A percentile compares a stretch with the other conserved stretches of the same genome.
Evolutionary conservation across 1,140 invertebrate genomes (phyloP).

Genomic region (Yoshiicerus persimilis): DNA sequence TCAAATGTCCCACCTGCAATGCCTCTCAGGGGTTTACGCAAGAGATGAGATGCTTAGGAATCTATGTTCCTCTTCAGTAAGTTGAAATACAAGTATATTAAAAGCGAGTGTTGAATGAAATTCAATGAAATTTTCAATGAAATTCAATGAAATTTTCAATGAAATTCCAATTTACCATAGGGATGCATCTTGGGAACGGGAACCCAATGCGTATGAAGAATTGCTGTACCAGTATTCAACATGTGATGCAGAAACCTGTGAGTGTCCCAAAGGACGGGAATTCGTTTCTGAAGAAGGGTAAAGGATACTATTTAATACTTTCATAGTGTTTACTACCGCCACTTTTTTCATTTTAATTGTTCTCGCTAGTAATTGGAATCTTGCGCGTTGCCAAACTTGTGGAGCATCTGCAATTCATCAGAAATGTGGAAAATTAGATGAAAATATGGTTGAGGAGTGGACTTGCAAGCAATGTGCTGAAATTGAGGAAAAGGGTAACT

Average conservation of each 20-base stretch:
- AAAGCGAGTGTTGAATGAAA: background rate
- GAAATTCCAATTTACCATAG: background rate
- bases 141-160: constrained; percentile 51
- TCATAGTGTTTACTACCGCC: no score
- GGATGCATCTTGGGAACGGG: constrained; percentile 70
- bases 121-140: constrained; percentile 54
- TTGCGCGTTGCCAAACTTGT: constrained; percentile 61
- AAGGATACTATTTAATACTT: no score
- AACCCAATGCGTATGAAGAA: constrained; percentile 65
- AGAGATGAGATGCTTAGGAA: constrained; percentile 37
- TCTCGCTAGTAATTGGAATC: constrained; percentile 60
- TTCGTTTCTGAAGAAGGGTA: background rate
- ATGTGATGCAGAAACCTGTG: constrained; percentile 62
- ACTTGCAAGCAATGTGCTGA: constrained; percentile 28
- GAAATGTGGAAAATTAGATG: constrained; percentile 56
- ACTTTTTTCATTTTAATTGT: background rate
- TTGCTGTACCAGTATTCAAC: constrained; percentile 60
- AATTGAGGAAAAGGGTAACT: constrained; percentile 24
- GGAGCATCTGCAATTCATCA: constrained; percentile 63
- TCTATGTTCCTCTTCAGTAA: constrained; percentile 47
- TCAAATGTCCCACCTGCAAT: constrained; percentile 46
- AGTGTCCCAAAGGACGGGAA: constrained; percentile 61
- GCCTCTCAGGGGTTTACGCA: constrained; percentile 17
- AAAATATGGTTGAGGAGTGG: constrained; percentile 50
- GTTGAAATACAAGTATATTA: background rate